Evolutionary conservation across 1,140 invertebrate species (phyloP).

Genomic region (Bombyx mandarina): DNA sequence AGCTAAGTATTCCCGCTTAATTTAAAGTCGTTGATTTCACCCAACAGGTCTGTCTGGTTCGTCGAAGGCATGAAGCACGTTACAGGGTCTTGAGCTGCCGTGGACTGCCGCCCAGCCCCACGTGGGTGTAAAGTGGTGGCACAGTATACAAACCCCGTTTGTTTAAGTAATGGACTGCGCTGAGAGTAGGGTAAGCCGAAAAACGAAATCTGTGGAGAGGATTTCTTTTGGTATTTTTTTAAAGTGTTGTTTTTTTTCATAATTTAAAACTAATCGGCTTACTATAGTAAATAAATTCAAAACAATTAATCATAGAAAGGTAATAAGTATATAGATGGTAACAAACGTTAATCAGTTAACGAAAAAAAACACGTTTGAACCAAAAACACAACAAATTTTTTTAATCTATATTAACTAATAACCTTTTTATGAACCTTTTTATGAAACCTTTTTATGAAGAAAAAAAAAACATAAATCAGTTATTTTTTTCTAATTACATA

Average conservation of each 20-base stretch:
- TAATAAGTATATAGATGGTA: too few relatives aligned
- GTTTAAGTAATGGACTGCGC: slow-evolving; percentile 64
- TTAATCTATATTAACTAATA: not conserved
- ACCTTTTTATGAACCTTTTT: not conserved
- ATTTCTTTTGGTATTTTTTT: not conserved
- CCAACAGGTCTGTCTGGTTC: too few relatives aligned
- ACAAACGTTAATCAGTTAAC: too few relatives aligned
- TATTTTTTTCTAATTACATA: too few relatives aligned
- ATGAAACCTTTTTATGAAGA: not conserved
- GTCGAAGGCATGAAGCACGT: not conserved
- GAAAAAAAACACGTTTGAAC: too few relatives aligned
- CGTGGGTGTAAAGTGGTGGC: slow-evolving; percentile 54
- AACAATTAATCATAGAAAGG: too few relatives aligned
- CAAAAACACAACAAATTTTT: too few relatives aligned
- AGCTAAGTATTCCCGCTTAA: too few relatives aligned
- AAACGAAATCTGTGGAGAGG: slow-evolving; percentile 22
- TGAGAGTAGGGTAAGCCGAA: slow-evolving; percentile 30
- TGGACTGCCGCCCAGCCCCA: slow-evolving; percentile 34
- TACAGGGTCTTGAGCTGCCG: not conserved
- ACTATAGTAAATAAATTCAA: not conserved
- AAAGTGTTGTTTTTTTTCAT: not conserved
- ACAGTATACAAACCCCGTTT: slow-evolving; percentile 47
- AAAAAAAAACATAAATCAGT: not conserved
- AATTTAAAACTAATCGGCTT: not conserved
- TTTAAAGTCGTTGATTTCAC: too few relatives aligned